Evolutionary conservation across 2,888 invertebrate species (phyloP).

Genomic region (Leptodirus hochenwartii): DNA sequence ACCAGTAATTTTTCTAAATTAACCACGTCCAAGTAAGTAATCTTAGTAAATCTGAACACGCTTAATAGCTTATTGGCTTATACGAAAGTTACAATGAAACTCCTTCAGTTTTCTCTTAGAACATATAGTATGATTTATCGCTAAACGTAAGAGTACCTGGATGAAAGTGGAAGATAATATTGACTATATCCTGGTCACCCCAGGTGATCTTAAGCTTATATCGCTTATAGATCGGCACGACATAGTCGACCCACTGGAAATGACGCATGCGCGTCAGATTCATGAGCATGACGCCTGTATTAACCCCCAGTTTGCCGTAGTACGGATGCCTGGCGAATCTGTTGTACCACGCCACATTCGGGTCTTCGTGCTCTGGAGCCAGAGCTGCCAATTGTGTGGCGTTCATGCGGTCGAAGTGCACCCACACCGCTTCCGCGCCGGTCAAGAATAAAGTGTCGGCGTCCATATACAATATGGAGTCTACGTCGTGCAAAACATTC

Average conservation of each 20-base stretch:
- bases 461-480: conserved; percentile 80
- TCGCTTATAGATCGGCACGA: conserved; percentile 67
- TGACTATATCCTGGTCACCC: conserved; percentile 96
- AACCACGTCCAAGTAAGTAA: too few species aligned
- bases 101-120: too few species aligned
- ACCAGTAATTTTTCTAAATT: too few species aligned
- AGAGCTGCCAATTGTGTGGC: conserved; percentile 72
- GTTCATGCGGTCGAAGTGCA: conserved; percentile 66
- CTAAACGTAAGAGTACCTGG: too few species aligned
- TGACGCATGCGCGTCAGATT: conserved; percentile 79
- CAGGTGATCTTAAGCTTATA: conserved; percentile 78
- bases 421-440: conserved; percentile 68
- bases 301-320: conserved; percentile 80
- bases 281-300: conserved; percentile 97
- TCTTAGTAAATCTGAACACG: too few species aligned
- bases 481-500: conserved; percentile 60
- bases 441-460: conserved; percentile 81
- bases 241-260: conserved; percentile 71
- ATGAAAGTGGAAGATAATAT: conserved; percentile 74
- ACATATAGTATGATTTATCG: too few species aligned
- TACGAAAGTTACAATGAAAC: too few species aligned
- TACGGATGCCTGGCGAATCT: conserved; percentile 90
- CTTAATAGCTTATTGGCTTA: too few species aligned
- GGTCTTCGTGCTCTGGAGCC: conserved; percentile 79
- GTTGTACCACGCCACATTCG: conserved; percentile 90